phyloP scores from a whole-genome alignment of 2,888 invertebrate genomes.

The Habrosyne pyritoides region DNA sequence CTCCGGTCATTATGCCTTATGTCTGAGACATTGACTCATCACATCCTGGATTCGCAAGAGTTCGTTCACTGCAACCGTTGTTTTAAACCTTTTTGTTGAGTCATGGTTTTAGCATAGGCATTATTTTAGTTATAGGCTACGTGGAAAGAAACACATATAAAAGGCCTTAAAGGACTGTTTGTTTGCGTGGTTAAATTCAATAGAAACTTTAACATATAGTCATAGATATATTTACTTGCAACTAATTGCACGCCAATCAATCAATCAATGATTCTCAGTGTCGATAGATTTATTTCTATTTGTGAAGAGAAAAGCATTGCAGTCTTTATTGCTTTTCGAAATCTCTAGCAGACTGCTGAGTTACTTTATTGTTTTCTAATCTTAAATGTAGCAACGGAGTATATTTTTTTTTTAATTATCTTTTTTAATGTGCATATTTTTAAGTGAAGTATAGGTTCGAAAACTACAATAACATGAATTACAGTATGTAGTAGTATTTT shows the following conservation, averaged over 20 bases:
- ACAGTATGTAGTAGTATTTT: too few relatives aligned
- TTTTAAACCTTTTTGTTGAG: constrained; percentile 49
- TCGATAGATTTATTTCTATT: not conserved
- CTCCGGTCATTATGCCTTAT: constrained; percentile 8
- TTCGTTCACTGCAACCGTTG: constrained; percentile 63
- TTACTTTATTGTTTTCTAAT: not conserved
- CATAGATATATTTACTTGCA: too few relatives aligned
- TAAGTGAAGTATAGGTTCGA: too few relatives aligned
- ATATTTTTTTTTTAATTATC: too few relatives aligned
- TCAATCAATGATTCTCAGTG: not conserved
- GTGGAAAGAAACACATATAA: not conserved
- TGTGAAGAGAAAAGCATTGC: too few relatives aligned
- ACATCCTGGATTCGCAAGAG: constrained; percentile 33
- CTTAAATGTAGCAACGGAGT: too few relatives aligned
- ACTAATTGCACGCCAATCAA: not conserved
- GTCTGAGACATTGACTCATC: constrained; percentile 52
- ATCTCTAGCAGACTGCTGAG: not conserved
- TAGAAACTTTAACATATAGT: too few relatives aligned
- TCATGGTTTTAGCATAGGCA: constrained; percentile 24
- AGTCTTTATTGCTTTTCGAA: not conserved
- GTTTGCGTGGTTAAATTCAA: too few relatives aligned
- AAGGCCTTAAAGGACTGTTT: too few relatives aligned
- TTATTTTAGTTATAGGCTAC: not conserved
- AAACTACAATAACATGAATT: too few relatives aligned
- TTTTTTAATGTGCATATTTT: too few relatives aligned